Percentiles rank a stretch among this genome's conserved stretches.
Evolutionary conservation across 2,797 vertebrate genomes (phyloP).

Genomic region (Manis crassicaudata): DNA sequence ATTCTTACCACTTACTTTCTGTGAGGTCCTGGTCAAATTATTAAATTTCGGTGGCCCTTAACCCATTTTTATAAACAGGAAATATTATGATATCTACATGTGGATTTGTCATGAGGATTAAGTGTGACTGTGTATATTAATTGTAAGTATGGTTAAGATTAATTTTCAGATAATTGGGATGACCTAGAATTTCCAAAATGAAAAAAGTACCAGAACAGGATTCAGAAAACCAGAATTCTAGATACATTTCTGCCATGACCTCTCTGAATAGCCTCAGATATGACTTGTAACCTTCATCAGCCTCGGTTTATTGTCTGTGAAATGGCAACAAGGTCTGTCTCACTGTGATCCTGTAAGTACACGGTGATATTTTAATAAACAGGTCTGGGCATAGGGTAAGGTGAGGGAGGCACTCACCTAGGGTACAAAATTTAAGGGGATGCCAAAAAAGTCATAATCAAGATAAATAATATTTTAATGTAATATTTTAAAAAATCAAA

Average conservation of each 20-base stretch:
- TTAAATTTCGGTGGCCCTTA: neutral
- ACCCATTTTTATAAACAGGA: neutral
- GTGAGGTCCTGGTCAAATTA: neutral
- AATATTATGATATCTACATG: neutral
- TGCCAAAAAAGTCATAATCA: neutral
- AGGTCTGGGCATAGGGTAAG: fast-evolving
- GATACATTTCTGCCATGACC: neutral
- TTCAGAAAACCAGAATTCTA: neutral
- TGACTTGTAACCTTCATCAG: neutral
- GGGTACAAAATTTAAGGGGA: neutral
- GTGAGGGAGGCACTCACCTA: neutral
- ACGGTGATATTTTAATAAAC: neutral
- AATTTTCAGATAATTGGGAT: neutral
- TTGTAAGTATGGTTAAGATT: neutral
- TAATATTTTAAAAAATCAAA: neutral
- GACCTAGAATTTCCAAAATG: neutral
- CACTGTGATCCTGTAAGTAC: fast-evolving
- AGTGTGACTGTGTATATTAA: neutral
- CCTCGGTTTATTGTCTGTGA: neutral
- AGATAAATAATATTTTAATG: neutral
- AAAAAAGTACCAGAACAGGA: neutral
- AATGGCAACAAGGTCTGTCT: neutral
- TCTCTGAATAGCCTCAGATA: neutral
- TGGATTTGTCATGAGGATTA: neutral
- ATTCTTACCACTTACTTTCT: neutral